Evolutionary conservation across 1,140 invertebrate species (phyloP), one percentile per base, ranked within the genome.

Genomic region (Lucilia cuprina): DNA sequence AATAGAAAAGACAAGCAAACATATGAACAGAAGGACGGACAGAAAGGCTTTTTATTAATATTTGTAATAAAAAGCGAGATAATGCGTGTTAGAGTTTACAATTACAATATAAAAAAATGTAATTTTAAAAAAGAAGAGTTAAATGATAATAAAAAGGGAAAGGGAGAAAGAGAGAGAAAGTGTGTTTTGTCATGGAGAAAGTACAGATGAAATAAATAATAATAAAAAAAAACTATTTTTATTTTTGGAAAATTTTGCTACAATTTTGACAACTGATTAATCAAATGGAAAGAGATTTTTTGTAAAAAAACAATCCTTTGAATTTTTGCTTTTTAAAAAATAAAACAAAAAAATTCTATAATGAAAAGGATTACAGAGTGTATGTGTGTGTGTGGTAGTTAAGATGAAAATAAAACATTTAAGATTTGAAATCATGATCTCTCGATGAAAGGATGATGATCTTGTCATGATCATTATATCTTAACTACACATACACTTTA

Each of bases 371-470:
- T 17, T 60, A 17, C 55, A 2, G 55, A 14, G n/a, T 60, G 55
- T 13, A n/a, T n/a, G n/a, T 30, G 1, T 30, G 25, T 30, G 25
- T 30, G 25, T 30, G 55, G 55, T 60, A 60, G 21, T 21, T 49
- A 41, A 41, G 41, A 41, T 41, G 10, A 41, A 8, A 10, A 8
- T 25, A 83, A 83, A 83, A 47, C 65, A 49, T 41, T 83, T 83
- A 74, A 49, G 70, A 65, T 65, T 49, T 83, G 47, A 25, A 41
- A 83, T 47, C 74, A 83, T 83, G 35, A n/a, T 35, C 55, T n/a
- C n/a, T n/a, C n/a, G n/a, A n/a, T n/a, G n/a, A n/a, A n/a, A n/a
- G n/a, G n/a, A n/a, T n/a, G n/a, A 60, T 60, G 55, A n/a, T 60
- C 50, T 19, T 35, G 74, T 83, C 65, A 47, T n/a, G n/a, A n/a